These are phyloP conservation scores for Potamarius usumacintae DNA, from an alignment of 2,113 vertebrate genomes.

Conservation along the genomic window DNA sequence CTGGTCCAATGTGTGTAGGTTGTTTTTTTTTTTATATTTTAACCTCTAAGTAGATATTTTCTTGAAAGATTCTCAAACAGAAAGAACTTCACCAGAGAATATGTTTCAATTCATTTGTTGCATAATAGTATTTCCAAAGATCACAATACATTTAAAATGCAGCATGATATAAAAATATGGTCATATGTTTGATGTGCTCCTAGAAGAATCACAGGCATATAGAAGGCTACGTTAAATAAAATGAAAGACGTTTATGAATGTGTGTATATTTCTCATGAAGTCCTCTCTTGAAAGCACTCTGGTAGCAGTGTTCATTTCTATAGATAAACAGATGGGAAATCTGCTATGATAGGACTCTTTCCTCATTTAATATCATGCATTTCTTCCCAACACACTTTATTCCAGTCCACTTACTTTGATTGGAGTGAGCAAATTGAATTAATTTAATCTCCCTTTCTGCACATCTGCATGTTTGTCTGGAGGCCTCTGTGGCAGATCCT, in stretches of 20 bases:
- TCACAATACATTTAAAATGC: neutral
- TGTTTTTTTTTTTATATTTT: neutral
- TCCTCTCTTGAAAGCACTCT: neutral
- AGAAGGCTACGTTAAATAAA: neutral
- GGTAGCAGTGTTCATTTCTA: neutral
- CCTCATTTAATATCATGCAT: constrained; percentile 19
- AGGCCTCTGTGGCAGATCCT: constrained; percentile 30
- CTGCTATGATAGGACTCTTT: neutral
- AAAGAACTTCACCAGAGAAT: neutral
- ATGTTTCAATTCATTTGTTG: neutral
- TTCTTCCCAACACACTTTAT: constrained; percentile 35
- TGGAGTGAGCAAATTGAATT: constrained; percentile 39
- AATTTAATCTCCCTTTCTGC: constrained; percentile 39
- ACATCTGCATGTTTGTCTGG: constrained; percentile 34
- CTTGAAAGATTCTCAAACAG: neutral
- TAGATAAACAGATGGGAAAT: no score
- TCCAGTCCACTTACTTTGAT: constrained; percentile 36
- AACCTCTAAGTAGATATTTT: neutral
- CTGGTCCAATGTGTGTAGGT: neutral
- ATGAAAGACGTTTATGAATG: neutral
- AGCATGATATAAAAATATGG: neutral
- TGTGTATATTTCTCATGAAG: neutral
- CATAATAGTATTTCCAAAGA: neutral
- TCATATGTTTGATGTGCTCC: neutral
- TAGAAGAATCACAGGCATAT: neutral